Base-by-base conservation (phyloP, 2,113 vertebrate genomes). In the Hipposideros armiger region DNA sequence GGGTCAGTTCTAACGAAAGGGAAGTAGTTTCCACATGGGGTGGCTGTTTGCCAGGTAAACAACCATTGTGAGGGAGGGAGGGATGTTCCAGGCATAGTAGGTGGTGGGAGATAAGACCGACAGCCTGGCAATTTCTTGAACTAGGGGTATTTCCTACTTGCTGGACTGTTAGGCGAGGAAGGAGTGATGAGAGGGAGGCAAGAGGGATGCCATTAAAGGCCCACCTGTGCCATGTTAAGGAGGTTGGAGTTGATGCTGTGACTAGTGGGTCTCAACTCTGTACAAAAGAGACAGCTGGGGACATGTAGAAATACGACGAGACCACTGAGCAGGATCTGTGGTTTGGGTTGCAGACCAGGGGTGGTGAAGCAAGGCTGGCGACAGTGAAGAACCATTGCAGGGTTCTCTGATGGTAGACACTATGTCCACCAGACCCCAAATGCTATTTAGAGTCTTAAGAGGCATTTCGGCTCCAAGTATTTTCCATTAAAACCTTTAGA, bases 401-500 rank as follows among this genome's bases (percentile, higher is more conserved):
- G 8, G 4, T 20, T 26, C 15, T 95, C 62, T 86, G 83, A 62
- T 19, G 11, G 11, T 83, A 24, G 14, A 50, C 54, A 11, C 26
- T 26, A 87, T 42, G 42, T 83, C 11, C 24, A 47, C 64, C 26
- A 73, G 83, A 76, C 50, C 32, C 30, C 47, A 7, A 73, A 89
- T 32, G 30, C 28, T 42, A 76, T 96, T 93, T 80, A 83, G 50
- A 96, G 88, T n/a, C 95, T 97, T 96, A 98, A 97, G 94, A 97
- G 91, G 87, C 47, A 91, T 78, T 97, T 96, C 94, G 88, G 85
- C 93, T 95, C 95, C 69, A 91, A 97, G 89, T 66, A 93, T 96
- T 97, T 98, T 85, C 78, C 95, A 97, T 97, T 88, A 97, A 98
- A 85, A 96, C 62, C 89, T 98, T 97, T 82, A 90, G 58, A 91